Evolutionary conservation across 2,113 vertebrate genomes (phyloP).

Genomic region (Sinocyclocheilus anshuiensis): DNA sequence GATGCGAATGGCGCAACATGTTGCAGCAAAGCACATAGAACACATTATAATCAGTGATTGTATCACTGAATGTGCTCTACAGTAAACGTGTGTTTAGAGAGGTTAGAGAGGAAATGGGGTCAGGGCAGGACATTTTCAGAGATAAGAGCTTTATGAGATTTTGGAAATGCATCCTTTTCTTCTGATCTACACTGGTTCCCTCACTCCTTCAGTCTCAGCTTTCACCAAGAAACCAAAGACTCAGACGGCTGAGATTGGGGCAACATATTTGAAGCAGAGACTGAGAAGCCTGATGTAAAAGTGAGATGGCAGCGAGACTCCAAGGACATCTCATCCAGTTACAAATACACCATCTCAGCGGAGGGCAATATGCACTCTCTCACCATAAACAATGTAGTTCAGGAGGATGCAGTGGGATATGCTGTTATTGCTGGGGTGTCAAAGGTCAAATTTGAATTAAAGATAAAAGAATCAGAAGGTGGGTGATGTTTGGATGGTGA

Average conservation of each 20-base stretch:
- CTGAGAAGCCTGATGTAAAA: conserved; percentile 83
- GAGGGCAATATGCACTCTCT: conserved; percentile 85
- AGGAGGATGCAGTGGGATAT: conserved; percentile 84
- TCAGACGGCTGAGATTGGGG: conserved; percentile 77
- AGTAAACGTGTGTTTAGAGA: no score
- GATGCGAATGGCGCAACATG: no score
- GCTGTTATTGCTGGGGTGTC: conserved; percentile 88
- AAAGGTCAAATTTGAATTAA: conserved; percentile 97
- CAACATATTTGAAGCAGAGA: conserved; percentile 86
- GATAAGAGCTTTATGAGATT: not conserved
- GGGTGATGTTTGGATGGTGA: conserved; percentile 35
- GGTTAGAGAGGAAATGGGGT: no score
- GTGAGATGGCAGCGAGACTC: conserved; percentile 89
- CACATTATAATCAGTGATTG: no score
- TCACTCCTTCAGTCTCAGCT: conserved; percentile 79
- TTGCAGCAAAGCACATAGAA: no score
- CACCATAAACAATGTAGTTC: conserved; percentile 75
- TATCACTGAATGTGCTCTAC: no score
- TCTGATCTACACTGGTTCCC: conserved; percentile 39
- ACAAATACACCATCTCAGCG: conserved; percentile 80
- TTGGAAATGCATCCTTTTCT: not conserved
- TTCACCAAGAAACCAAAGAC: conserved; percentile 93
- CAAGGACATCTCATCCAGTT: conserved; percentile 77
- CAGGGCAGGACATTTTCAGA: not conserved
- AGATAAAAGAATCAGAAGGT: conserved; percentile 85